Conservation (phyloP, 2,113 vertebrate genomes). For the Turdus rufiventris region DNA sequence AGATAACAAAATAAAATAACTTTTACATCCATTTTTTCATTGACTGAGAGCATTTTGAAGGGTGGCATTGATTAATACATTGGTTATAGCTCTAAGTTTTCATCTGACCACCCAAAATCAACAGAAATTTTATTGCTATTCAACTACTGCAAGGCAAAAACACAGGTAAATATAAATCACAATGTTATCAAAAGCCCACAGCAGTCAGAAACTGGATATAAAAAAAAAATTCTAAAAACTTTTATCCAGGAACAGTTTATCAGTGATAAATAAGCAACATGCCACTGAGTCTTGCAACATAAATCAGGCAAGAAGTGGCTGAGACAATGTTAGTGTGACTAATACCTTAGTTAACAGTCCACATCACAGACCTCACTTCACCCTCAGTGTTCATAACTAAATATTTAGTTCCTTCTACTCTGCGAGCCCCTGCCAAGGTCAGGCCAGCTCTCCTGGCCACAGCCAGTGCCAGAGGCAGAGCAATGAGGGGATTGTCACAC, state of each 20-base stretch:
- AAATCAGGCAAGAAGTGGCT: constrained; percentile 10
- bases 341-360: not conserved
- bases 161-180: constrained; percentile 49
- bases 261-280: constrained; percentile 20
- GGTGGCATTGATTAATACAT: constrained; percentile 8
- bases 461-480: not conserved
- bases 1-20: constrained; percentile 8
- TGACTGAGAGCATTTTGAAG: constrained; percentile 13
- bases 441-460: not conserved
- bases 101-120: constrained; percentile 13
- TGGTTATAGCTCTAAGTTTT: not conserved
- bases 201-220: not conserved
- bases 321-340: not conserved
- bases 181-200: constrained; percentile 52
- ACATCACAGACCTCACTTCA: not conserved
- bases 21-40: not conserved
- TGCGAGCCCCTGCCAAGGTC: not conserved
- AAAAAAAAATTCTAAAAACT: not conserved
- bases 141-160: not conserved
- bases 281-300: not conserved
- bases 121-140: constrained; percentile 38
- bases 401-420: not conserved
- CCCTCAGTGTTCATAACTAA: not conserved
- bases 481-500: not conserved
- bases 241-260: constrained; percentile 35